phyloP scores from a whole-genome alignment of 2,888 invertebrate genomes.

The Macrophya annulata region DNA sequence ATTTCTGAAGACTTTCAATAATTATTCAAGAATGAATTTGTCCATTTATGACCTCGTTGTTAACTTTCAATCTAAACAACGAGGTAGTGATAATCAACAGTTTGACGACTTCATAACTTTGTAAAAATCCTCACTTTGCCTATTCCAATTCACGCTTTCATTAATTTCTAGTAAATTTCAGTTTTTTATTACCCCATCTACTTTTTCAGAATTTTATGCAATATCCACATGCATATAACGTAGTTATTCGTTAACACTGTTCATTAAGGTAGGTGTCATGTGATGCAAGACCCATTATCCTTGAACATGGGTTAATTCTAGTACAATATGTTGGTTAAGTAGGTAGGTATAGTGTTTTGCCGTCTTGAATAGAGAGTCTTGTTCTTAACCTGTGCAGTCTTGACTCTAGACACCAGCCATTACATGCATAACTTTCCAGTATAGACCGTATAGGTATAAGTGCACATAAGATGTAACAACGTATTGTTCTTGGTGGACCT shows the following conservation, averaged over 20 bases:
- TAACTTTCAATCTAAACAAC: neutral
- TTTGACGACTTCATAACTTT: neutral
- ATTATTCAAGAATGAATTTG: neutral
- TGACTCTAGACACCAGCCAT: conserved; percentile 24
- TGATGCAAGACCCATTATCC: conserved; percentile 11
- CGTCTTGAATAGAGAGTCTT: conserved; percentile 14
- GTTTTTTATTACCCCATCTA: neutral
- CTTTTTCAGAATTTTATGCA: neutral
- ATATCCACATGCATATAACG: neutral
- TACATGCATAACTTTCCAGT: conserved; percentile 41
- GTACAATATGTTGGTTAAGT: neutral
- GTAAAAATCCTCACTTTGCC: neutral
- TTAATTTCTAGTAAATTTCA: neutral
- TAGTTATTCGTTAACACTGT: neutral
- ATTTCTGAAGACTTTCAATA: neutral
- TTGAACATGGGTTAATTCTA: conserved; percentile 14
- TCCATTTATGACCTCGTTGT: neutral
- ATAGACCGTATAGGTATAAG: neutral
- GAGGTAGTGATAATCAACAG: neutral
- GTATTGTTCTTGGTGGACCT: conserved; percentile 37
- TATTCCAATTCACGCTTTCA: neutral
- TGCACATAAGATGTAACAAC: neutral
- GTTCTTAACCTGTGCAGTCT: conserved; percentile 26
- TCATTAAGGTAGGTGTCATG: neutral
- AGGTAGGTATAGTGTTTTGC: neutral